Evolutionary conservation across 2,797 vertebrate genomes (phyloP).

Genomic region (Melanotaenia trifasciata): DNA sequence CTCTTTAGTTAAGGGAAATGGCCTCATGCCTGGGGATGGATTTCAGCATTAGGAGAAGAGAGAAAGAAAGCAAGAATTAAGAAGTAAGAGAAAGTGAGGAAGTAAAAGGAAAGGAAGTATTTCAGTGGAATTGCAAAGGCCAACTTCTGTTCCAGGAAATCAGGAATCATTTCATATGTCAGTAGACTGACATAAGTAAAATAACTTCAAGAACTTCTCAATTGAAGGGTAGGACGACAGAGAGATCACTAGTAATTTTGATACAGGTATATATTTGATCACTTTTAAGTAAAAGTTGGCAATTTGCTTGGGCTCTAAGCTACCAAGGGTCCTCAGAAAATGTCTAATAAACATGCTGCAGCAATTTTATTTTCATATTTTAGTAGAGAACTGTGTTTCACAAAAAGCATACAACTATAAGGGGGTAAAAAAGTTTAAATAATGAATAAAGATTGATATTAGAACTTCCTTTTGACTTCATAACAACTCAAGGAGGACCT

Average conservation of each 20-base stretch:
- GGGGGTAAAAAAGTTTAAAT: too few species aligned
- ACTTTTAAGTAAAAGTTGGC: too few species aligned
- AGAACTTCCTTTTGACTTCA: too few species aligned
- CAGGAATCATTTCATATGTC: constrained; percentile 74
- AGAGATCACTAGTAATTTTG: neutral
- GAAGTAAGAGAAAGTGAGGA: constrained; percentile 32
- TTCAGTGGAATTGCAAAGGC: constrained; percentile 66
- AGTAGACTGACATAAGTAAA: constrained; percentile 56
- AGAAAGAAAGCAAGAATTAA: constrained; percentile 36
- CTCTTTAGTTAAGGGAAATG: constrained; percentile 66
- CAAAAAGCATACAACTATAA: too few species aligned
- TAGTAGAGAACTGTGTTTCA: too few species aligned
- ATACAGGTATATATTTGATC: constrained; percentile 10
- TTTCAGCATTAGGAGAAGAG: constrained; percentile 25
- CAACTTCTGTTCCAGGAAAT: constrained; percentile 59
- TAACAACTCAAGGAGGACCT: too few species aligned
- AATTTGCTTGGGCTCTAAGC: too few species aligned
- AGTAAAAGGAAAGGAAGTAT: constrained; percentile 60
- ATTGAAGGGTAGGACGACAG: neutral
- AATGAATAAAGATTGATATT: too few species aligned
- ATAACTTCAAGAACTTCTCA: neutral
- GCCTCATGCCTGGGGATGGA: constrained; percentile 45
- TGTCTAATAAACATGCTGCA: too few species aligned
- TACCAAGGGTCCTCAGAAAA: too few species aligned
- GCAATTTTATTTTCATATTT: too few species aligned